Evolutionary conservation across 2,797 vertebrate genomes (phyloP).

Genomic region (Etheostoma perlongum): DNA sequence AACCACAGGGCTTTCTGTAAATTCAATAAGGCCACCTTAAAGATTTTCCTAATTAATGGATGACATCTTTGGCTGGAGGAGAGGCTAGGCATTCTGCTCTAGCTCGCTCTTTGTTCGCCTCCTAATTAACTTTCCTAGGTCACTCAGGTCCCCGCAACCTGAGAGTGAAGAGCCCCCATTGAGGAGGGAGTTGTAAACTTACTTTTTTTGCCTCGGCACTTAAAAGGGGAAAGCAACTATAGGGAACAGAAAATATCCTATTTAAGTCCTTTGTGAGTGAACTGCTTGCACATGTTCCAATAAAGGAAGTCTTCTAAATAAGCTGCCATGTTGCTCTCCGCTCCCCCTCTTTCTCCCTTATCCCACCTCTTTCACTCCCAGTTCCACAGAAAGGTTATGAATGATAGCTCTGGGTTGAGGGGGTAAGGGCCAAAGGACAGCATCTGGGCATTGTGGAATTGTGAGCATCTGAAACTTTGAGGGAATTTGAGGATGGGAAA

Average conservation of each 20-base stretch:
- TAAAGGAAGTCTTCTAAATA: conserved; percentile 92
- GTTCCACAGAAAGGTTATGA: conserved; percentile 87
- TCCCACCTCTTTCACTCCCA: conserved; percentile 83
- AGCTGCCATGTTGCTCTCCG: conserved; percentile 88
- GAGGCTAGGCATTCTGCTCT: conserved; percentile 99
- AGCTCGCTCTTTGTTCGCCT: conserved; percentile 99
- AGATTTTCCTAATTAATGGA: conserved; percentile 99
- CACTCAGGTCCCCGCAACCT: conserved; percentile 99
- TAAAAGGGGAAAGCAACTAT: conserved; percentile 98
- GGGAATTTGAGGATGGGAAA: conserved; percentile 83
- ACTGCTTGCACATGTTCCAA: conserved; percentile 96
- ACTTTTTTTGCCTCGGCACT: conserved; percentile 99
- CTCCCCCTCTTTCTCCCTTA: conserved; percentile 77
- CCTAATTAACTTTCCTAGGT: conserved; percentile 99
- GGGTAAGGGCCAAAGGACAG: conserved; percentile 84
- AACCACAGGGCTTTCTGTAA: conserved; percentile 97
- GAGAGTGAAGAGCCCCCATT: conserved; percentile 99
- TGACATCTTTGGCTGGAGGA: conserved; percentile 99
- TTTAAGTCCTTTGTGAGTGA: conserved; percentile 97
- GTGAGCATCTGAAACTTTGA: conserved; percentile 84
- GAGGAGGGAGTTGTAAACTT: conserved; percentile 99
- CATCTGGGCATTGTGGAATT: conserved; percentile 86
- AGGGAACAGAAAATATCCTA: conserved; percentile 99
- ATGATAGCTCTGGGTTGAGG: conserved; percentile 85
- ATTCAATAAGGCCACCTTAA: conserved; percentile 99